These are phyloP conservation scores for Athalia cordata DNA, from an alignment of 2,888 invertebrate species.

Conservation along the genomic window DNA sequence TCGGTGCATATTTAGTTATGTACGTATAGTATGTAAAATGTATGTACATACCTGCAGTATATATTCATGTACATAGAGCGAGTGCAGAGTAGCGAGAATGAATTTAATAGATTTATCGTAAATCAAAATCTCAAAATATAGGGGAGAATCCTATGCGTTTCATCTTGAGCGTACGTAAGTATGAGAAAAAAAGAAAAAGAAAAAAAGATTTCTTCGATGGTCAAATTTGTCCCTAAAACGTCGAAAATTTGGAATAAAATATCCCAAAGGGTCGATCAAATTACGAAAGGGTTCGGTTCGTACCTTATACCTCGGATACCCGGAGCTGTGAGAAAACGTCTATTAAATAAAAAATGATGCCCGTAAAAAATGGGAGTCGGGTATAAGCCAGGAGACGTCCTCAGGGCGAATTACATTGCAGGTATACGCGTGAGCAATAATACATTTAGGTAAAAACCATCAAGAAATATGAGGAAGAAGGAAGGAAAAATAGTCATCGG, in stretches of 20 bases:
- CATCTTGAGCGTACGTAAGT: not conserved
- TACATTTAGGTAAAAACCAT: no score
- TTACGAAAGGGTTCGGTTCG: slow-evolving; percentile 35
- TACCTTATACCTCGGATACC: slow-evolving; percentile 52
- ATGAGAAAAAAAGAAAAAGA: not conserved
- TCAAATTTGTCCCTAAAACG: slow-evolving; percentile 37
- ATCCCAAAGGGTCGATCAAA: slow-evolving; percentile 31
- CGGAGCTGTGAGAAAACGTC: slow-evolving; percentile 63
- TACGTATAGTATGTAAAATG: no score
- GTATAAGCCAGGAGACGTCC: not conserved
- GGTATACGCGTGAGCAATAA: not conserved
- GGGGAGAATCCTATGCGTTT: not conserved
- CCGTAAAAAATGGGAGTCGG: slow-evolving; percentile 64
- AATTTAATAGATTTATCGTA: not conserved
- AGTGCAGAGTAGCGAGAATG: not conserved
- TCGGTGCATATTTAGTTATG: no score
- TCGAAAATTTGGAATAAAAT: slow-evolving; percentile 26
- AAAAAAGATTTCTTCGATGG: not conserved
- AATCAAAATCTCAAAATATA: not conserved
- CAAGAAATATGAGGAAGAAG: not conserved
- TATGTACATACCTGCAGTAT: not conserved
- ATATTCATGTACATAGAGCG: not conserved
- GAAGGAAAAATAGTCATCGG: not conserved
- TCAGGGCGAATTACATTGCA: not conserved
- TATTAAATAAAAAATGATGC: slow-evolving; percentile 64